These are phyloP conservation scores for Dascillus cervinus DNA, from an alignment of 2,888 invertebrate genomes.

Conservation along the genomic window DNA sequence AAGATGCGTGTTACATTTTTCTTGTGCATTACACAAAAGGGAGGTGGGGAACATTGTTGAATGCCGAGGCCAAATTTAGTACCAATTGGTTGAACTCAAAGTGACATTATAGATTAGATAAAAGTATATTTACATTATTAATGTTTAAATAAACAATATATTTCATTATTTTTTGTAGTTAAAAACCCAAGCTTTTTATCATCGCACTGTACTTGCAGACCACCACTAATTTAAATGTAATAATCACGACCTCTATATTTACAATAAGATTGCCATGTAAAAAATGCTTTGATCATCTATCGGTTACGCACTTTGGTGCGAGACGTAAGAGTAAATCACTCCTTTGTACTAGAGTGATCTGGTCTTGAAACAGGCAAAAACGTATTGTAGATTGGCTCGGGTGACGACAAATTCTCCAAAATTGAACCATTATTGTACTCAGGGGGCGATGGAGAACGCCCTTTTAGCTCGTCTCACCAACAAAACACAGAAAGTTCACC, in stretches of 20 bases:
- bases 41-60: constrained; percentile 15
- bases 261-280: constrained; percentile 5
- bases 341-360: constrained; percentile 15
- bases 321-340: constrained; percentile 12
- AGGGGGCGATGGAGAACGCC: constrained; percentile 34
- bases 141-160: constrained; percentile 12
- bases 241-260: constrained; percentile 4
- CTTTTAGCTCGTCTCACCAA: constrained; percentile 56
- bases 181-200: constrained; percentile 13
- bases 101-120: too few species aligned
- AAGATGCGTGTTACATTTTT: constrained; percentile 16
- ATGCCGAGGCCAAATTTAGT: constrained; percentile 12
- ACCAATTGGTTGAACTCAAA: constrained; percentile 14
- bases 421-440: constrained; percentile 14
- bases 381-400: constrained; percentile 15
- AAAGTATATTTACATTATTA: constrained; percentile 18
- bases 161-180: constrained; percentile 12
- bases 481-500: constrained; percentile 73
- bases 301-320: constrained; percentile 13
- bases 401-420: constrained; percentile 12
- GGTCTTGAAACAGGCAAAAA: constrained; percentile 18
- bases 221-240: constrained; percentile 8
- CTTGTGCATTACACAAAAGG: constrained; percentile 17
- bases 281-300: constrained; percentile 12
- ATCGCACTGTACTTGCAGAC: constrained; percentile 14